Evolutionary conservation across 2,888 invertebrate genomes (phyloP).

Genomic region (Clitarchus hookeri): DNA sequence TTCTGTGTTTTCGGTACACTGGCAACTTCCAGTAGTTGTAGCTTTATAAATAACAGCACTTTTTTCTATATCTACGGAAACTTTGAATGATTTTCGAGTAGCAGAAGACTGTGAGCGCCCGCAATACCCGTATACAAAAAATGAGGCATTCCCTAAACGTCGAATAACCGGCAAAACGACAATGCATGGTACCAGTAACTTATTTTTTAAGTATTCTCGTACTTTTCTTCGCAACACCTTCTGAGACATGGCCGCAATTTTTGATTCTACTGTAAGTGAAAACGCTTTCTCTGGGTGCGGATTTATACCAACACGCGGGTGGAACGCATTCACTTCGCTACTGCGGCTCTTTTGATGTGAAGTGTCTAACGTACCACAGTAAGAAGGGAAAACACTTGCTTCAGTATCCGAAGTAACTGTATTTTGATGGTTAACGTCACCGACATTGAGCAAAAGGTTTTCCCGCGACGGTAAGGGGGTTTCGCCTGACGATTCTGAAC

Average conservation of each 20-base stretch:
- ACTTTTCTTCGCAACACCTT: background rate
- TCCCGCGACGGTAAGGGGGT: background rate
- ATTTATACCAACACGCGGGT: background rate
- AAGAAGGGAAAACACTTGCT: no score
- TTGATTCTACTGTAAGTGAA: background rate
- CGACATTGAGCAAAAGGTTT: background rate
- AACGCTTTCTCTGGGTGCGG: background rate
- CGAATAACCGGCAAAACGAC: background rate
- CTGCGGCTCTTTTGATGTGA: no score
- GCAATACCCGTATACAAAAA: background rate
- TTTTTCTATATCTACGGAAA: background rate
- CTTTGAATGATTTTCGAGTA: background rate
- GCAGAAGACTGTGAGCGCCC: background rate
- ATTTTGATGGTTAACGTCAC: no score
- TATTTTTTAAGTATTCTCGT: background rate
- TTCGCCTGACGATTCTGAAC: background rate
- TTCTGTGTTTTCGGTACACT: background rate
- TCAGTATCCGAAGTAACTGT: no score
- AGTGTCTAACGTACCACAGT: no score
- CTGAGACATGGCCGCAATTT: background rate
- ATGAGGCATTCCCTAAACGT: background rate
- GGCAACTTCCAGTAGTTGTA: background rate
- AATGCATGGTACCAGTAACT: background rate
- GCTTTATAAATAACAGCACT: background rate
- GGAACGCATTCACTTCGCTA: no score